Conservation (phyloP, 2,888 invertebrate genomes). For the Malthinus flaveolus region DNA sequence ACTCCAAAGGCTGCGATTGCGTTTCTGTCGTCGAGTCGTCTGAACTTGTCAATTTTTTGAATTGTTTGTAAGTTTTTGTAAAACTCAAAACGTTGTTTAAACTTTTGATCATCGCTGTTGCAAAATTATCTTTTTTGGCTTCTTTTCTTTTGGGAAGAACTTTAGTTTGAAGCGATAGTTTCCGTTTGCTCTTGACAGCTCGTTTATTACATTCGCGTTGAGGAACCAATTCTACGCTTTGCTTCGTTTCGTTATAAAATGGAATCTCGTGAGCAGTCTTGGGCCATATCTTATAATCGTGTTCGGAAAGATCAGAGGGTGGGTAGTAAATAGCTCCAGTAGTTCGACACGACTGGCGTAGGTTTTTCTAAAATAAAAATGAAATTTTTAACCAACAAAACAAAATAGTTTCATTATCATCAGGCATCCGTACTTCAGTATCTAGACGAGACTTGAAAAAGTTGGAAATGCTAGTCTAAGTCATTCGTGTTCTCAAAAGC, state of each 20-base stretch:
- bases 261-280: constrained; percentile 47
- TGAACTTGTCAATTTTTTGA: background rate
- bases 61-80: background rate
- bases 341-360: constrained; percentile 31
- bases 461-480: too few species aligned
- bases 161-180: too few species aligned
- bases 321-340: constrained; percentile 35
- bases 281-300: constrained; percentile 42
- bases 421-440: too few species aligned
- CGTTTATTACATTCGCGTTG: background rate
- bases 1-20: background rate
- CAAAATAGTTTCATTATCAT: too few species aligned
- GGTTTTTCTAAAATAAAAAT: constrained; percentile 12
- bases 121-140: background rate
- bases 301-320: constrained; percentile 29
- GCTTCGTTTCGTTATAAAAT: constrained; percentile 45
- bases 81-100: background rate
- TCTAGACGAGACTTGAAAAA: too few species aligned
- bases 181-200: background rate
- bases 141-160: background rate
- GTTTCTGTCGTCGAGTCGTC: background rate
- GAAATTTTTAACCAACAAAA: too few species aligned
- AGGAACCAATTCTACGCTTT: constrained; percentile 39
- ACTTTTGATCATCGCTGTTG: background rate
- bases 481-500: too few species aligned